Base-by-base conservation (phyloP, 2,113 vertebrate species). In the Lonchura striata region DNA sequence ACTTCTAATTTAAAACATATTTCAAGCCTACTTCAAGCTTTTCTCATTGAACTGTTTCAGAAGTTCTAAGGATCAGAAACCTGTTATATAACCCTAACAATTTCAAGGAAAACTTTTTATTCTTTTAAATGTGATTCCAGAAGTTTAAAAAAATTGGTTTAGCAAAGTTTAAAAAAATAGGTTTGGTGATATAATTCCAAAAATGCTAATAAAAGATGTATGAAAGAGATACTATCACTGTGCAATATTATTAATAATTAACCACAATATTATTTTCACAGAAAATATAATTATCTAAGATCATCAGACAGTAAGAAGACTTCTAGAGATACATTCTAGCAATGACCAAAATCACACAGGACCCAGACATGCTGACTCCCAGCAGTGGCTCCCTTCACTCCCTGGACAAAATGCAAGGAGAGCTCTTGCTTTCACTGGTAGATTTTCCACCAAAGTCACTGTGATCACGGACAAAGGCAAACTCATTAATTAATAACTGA, bases 21-120 rank as follows among this genome's bases (percentile, higher is more conserved):
- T 53, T 90, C 79, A 80, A 80, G 44, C 41, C 28, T 93, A 47
- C 76, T 87, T 87, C 83, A 95, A 92, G 63, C 24, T 63, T 76
- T 84, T 93, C 86, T 91, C 61, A 86, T 37, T 76, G 39, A 93
- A 87, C 35, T 47, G 19, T 83, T 80, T 88, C 44, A 81, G 37
- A 91, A 85, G 39, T 71, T 79, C 64, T 37, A 52, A 76, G 39
- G 33, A 75, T 50, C 42, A 68, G 27, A 79, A 93, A 76, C 12
- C 7, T 5, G 2, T 49, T 66, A 49, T 3, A 61, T 31, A 90
- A 72, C 6, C 15, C 31, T n/a, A 68, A 41, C 10, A 22, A 39
- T 41, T 90, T 85, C 65, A 75, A 84, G 30, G 2, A 82, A 82
- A 76, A 1, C 0, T 53, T 75, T 75, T 53, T 6, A 5, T 59